Conservation (phyloP, 2,797 vertebrate genomes). For the Anabas testudineus region DNA sequence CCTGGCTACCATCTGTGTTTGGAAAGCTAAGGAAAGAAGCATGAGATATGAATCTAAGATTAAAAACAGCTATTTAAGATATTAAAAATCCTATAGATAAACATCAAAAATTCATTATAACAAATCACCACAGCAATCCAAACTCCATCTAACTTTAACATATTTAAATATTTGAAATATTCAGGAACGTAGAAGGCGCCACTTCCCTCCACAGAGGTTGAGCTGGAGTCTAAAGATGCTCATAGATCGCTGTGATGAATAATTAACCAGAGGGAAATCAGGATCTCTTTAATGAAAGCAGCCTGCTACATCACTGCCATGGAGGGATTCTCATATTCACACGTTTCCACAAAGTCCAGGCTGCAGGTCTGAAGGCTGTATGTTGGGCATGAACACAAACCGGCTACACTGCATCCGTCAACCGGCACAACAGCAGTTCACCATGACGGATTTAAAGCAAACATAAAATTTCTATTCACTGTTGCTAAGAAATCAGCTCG, state of each 20-base stretch:
- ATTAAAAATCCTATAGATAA: slow-evolving; percentile 21
- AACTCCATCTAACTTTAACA: slow-evolving; percentile 6
- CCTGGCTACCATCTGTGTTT: slow-evolving; percentile 36
- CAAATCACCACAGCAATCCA: slow-evolving; percentile 33
- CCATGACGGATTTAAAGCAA: no score
- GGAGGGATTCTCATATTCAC: slow-evolving; percentile 30
- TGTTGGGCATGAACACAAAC: no score
- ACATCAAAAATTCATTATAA: slow-evolving; percentile 27
- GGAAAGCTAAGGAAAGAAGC: not conserved
- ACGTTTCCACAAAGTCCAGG: slow-evolving; percentile 25
- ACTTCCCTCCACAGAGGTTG: slow-evolving; percentile 29
- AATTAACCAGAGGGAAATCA: slow-evolving; percentile 61
- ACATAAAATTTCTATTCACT: no score
- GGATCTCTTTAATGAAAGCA: slow-evolving; percentile 52
- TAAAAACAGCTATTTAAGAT: slow-evolving; percentile 16
- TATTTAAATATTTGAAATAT: slow-evolving; percentile 43
- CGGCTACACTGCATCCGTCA: no score
- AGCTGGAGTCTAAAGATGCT: slow-evolving; percentile 30
- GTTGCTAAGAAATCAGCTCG: no score
- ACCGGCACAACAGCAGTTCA: no score
- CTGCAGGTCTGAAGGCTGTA: not conserved
- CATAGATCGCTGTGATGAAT: slow-evolving; percentile 58
- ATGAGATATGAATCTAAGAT: slow-evolving; percentile 12
- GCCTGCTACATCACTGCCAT: slow-evolving; percentile 34
- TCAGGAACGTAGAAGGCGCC: slow-evolving; percentile 11